phyloP scores from a whole-genome alignment of 2,888 invertebrate genomes.

The Pyrrhia umbra region DNA sequence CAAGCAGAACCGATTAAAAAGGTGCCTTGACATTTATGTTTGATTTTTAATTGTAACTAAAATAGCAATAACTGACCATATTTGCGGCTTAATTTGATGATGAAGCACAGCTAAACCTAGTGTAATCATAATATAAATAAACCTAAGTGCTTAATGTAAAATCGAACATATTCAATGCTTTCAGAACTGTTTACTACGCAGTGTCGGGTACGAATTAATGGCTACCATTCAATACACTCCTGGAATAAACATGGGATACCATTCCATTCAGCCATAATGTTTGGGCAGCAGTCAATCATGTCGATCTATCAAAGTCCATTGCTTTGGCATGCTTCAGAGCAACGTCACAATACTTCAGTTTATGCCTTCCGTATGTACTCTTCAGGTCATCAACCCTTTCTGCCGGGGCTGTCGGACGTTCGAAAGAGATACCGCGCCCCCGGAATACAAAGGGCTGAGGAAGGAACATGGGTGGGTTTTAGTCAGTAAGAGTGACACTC shows the following conservation, averaged over 20 bases:
- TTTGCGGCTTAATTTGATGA: too few species aligned
- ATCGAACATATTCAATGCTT: conserved; percentile 1
- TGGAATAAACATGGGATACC: conserved; percentile 17
- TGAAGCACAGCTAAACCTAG: too few species aligned
- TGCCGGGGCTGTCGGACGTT: too few species aligned
- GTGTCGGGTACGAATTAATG: conserved; percentile 9
- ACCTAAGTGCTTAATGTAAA: neutral
- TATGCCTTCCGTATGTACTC: neutral
- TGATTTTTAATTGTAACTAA: too few species aligned
- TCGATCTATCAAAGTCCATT: conserved; percentile 29
- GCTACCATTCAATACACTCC: conserved; percentile 8
- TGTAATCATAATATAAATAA: neutral
- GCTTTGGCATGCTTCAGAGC: conserved; percentile 21
- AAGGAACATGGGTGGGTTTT: too few species aligned
- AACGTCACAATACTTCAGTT: conserved; percentile 28
- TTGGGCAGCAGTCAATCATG: conserved; percentile 33
- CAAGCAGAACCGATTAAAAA: too few species aligned
- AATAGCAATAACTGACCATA: too few species aligned
- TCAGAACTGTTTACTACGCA: neutral
- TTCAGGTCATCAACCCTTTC: conserved; percentile 3
- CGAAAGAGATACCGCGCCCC: too few species aligned
- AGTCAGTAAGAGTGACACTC: too few species aligned
- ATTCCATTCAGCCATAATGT: conserved; percentile 13
- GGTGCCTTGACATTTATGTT: too few species aligned
- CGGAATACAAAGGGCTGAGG: too few species aligned